Percentiles rank a stretch among this genome's conserved stretches.
Conservation (phyloP, 2,113 vertebrate species). For the Empidonax traillii region DNA sequence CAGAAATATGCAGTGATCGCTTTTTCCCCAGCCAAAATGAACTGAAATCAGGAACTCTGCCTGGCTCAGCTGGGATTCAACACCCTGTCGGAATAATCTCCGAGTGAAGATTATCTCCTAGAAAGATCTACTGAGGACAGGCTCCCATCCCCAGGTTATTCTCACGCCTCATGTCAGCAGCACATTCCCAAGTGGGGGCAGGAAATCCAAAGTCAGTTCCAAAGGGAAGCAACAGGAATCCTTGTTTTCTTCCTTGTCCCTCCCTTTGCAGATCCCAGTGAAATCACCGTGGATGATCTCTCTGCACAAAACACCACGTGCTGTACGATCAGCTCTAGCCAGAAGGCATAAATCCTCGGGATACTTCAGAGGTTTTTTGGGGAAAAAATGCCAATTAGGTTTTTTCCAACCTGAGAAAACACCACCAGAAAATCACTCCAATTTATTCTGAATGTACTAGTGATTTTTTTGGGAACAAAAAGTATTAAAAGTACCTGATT, state of each 20-base stretch:
- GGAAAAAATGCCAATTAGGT: background rate
- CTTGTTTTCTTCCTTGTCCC: background rate
- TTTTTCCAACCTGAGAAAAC: background rate
- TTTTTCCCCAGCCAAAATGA: slow-evolving; percentile 10
- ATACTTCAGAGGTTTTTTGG: background rate
- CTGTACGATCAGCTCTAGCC: background rate
- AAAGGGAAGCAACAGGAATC: background rate
- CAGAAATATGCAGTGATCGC: background rate
- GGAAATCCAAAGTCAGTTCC: slow-evolving; percentile 13
- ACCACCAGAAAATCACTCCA: background rate
- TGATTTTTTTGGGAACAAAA: background rate
- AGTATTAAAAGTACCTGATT: background rate
- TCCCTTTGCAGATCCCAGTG: background rate
- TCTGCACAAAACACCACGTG: background rate
- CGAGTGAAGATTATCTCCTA: background rate
- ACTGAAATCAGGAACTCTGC: slow-evolving; percentile 10
- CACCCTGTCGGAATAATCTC: background rate
- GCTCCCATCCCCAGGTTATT: background rate
- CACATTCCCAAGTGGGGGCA: background rate
- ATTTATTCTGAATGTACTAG: background rate
- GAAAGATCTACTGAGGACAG: slow-evolving; percentile 1
- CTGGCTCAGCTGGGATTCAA: slow-evolving; percentile 11
- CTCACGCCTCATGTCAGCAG: slow-evolving; percentile 6
- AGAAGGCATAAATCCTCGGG: background rate
- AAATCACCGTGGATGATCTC: background rate